Evolutionary conservation across 2,113 vertebrate genomes (phyloP).

Genomic region (Hemiprocne comata): DNA sequence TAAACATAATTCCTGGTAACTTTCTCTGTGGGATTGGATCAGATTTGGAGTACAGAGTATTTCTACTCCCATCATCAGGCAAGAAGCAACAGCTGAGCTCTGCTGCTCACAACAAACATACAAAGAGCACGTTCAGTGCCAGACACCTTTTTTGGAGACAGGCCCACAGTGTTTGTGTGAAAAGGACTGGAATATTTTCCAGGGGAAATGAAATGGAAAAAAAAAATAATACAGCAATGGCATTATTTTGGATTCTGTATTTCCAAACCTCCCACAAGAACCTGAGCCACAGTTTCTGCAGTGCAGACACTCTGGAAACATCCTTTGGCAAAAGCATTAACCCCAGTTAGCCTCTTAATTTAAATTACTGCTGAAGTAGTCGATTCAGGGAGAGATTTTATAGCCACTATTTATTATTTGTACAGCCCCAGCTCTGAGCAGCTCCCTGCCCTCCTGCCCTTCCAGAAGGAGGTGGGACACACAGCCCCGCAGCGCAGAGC

Average conservation of each 20-base stretch:
- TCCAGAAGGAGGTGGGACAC: neutral
- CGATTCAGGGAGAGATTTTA: neutral
- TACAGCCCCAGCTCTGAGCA: neutral
- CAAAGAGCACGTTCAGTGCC: accelerated
- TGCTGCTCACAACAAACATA: neutral
- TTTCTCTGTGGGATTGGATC: neutral
- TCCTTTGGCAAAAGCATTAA: neutral
- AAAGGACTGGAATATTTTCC: neutral
- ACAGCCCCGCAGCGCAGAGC: accelerated
- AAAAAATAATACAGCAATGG: neutral
- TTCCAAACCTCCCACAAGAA: neutral
- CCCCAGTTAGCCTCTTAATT: neutral
- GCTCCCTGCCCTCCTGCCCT: neutral
- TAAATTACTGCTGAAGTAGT: neutral
- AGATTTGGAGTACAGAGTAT: neutral
- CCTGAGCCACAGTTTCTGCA: neutral
- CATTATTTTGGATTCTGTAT: neutral
- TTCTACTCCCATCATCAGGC: neutral
- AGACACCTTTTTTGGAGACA: neutral
- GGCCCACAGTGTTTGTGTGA: neutral
- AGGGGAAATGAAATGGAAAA: neutral
- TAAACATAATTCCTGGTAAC: neutral
- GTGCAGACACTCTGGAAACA: neutral
- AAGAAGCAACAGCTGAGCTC: neutral
- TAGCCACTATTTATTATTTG: neutral